phyloP scores from a whole-genome alignment of 2,888 invertebrate genomes.

The Orthosia gracilis region DNA sequence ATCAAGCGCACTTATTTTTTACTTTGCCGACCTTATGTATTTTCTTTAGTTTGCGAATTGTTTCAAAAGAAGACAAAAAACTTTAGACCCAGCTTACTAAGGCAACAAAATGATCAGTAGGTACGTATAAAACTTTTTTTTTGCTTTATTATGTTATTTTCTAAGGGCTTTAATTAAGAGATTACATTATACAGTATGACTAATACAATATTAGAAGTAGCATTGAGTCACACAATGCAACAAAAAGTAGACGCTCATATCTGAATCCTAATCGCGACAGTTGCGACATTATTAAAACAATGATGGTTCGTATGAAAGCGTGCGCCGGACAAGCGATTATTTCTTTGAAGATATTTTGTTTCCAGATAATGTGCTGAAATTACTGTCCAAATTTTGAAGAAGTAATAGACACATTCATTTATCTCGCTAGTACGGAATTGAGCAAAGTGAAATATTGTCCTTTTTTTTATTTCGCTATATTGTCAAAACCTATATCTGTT shows the following conservation, averaged over 20 bases:
- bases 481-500: no score
- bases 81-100: no score
- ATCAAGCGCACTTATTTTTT: no score
- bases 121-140: no score
- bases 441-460: conserved; percentile 4
- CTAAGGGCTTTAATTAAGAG: background rate
- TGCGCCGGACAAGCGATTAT: no score
- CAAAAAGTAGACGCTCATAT: conserved; percentile 35
- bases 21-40: no score
- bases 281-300: conserved; percentile 69
- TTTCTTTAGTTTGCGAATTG: no score
- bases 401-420: background rate
- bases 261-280: conserved; percentile 41
- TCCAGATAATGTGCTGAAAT: conserved; percentile 28
- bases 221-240: conserved; percentile 40
- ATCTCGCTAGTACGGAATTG: conserved; percentile 10
- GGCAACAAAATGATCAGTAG: no score
- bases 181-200: no score
- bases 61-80: no score
- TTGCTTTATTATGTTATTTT: background rate
- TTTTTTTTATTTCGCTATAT: background rate
- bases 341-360: conserved; percentile 38
- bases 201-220: conserved; percentile 45
- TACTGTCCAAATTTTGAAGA: conserved; percentile 10
- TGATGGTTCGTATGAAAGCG: conserved; percentile 50